Conservation (phyloP, 2,888 invertebrate genomes). For the Perizoma flavofasciatum region DNA sequence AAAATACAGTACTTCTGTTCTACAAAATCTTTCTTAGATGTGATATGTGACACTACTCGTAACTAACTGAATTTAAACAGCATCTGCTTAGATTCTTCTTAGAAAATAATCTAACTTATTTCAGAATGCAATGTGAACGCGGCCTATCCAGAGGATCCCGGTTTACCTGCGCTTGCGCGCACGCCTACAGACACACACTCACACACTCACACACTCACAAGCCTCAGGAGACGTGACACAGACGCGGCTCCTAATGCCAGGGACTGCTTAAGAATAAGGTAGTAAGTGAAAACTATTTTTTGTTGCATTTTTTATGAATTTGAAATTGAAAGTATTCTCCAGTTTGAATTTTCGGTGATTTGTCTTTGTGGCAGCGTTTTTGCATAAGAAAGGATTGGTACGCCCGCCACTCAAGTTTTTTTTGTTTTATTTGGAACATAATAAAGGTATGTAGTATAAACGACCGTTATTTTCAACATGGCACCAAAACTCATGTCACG, state of each 20-base stretch:
- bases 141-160: slow-evolving; percentile 71
- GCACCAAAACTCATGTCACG: too few relatives aligned
- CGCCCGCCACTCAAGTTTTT: slow-evolving; percentile 8
- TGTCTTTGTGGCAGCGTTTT: slow-evolving; percentile 27
- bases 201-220: slow-evolving; percentile 35
- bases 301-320: slow-evolving; percentile 36
- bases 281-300: slow-evolving; percentile 55
- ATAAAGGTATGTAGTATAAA: too few relatives aligned
- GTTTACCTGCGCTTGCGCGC: slow-evolving; percentile 76
- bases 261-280: slow-evolving; percentile 55
- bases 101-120: slow-evolving; percentile 65
- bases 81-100: slow-evolving; percentile 69
- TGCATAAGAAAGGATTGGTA: slow-evolving; percentile 24
- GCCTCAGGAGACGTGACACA: slow-evolving; percentile 67
- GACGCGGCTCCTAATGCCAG: slow-evolving; percentile 66
- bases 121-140: slow-evolving; percentile 58
- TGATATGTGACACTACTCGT: too few relatives aligned
- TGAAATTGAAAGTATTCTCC: slow-evolving; percentile 42
- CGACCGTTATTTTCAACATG: too few relatives aligned
- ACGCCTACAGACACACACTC: slow-evolving; percentile 46
- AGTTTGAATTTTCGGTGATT: slow-evolving; percentile 41
- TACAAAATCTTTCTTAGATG: background rate
- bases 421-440: slow-evolving; percentile 7
- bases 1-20: background rate
- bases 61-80: background rate